Percentiles rank a stretch among this genome's conserved stretches.
phyloP scores from a whole-genome alignment of 2,113 vertebrate genomes.

The Burhinus bistriatus region DNA sequence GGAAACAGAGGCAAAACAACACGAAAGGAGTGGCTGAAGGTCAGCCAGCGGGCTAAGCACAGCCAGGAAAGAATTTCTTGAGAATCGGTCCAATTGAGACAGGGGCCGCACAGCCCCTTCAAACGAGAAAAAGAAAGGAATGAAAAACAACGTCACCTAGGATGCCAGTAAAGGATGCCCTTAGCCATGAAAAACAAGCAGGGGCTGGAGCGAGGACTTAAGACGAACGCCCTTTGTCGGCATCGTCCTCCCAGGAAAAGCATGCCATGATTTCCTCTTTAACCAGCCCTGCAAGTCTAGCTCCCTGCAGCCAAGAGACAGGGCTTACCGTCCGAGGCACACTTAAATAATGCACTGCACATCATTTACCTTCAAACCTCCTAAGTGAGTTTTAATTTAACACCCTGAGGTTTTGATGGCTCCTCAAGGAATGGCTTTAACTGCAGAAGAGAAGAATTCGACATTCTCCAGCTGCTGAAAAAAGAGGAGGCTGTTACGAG shows the following conservation, averaged over 20 bases:
- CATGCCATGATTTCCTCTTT: not conserved
- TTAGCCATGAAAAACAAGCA: not conserved
- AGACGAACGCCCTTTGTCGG: not conserved
- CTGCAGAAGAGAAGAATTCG: not conserved
- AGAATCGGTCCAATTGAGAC: not conserved
- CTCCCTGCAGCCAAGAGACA: not conserved
- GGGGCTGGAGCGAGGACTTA: not conserved
- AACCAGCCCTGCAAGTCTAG: not conserved
- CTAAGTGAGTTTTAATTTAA: not conserved
- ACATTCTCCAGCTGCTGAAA: not conserved
- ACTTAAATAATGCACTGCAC: not conserved
- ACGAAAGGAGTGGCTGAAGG: not conserved
- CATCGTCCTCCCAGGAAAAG: not conserved
- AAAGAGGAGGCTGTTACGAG: not conserved
- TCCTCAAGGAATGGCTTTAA: not conserved
- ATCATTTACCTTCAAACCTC: not conserved
- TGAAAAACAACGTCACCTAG: not conserved
- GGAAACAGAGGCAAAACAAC: not conserved
- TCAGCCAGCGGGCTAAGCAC: not conserved
- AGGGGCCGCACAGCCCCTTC: not conserved
- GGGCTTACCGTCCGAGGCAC: accelerated
- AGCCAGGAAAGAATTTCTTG: not conserved
- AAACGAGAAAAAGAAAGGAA: not conserved
- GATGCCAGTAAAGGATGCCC: not conserved
- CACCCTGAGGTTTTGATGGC: not conserved